Evolutionary conservation across 2,888 invertebrate genomes (phyloP).

Genomic region (Tuberolachnus salignus): DNA sequence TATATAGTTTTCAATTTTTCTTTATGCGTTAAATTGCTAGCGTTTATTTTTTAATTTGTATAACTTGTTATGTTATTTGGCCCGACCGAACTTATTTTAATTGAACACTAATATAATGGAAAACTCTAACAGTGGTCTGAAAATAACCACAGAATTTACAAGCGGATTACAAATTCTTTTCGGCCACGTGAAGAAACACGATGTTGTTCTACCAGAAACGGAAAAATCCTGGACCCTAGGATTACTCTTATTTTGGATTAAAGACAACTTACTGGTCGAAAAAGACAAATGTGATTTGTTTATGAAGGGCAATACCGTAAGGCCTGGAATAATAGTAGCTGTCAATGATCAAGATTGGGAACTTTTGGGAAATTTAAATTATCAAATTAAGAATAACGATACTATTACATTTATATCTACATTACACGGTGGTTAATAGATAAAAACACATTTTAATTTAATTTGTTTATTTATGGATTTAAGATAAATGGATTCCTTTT

Average conservation of each 20-base stretch:
- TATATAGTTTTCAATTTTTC: too few relatives aligned
- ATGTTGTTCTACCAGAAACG: conserved; percentile 70
- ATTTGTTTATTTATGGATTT: conserved; percentile 63
- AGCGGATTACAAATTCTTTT: conserved; percentile 90
- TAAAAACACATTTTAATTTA: conserved; percentile 62
- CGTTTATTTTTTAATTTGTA: too few relatives aligned
- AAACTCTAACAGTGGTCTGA: conserved; percentile 9
- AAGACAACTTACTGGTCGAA: conserved; percentile 81
- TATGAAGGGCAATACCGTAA: conserved; percentile 67
- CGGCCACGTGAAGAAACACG: conserved; percentile 77
- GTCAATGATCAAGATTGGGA: conserved; percentile 98
- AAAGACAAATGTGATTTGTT: conserved; percentile 82
- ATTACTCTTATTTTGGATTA: conserved; percentile 80
- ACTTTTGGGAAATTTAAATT: conserved; percentile 76
- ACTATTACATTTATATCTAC: conserved; percentile 83
- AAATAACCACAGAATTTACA: conserved; percentile 67
- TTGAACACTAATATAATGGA: conserved; percentile 2
- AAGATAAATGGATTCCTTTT: neutral
- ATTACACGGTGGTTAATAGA: conserved; percentile 76
- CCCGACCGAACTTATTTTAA: too few relatives aligned
- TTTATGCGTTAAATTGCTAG: too few relatives aligned
- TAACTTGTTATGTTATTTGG: too few relatives aligned
- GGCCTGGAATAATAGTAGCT: conserved; percentile 92
- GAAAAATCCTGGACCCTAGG: conserved; percentile 73
- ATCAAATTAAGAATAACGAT: conserved; percentile 73